Conservation (phyloP, 1,140 invertebrate species). For the Akabosia matsudoensis region DNA sequence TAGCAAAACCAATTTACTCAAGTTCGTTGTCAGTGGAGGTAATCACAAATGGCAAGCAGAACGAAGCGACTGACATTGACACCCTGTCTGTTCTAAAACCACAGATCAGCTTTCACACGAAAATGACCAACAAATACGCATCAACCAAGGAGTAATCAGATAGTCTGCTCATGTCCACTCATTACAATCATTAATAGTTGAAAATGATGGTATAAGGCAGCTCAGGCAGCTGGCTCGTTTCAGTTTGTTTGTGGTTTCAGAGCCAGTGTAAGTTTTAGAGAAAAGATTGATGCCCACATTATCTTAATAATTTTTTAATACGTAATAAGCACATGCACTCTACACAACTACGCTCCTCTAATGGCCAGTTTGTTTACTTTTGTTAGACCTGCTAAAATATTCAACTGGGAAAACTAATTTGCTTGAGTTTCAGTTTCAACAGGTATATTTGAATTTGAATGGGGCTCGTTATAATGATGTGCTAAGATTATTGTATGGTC, state of each 20-base stretch:
- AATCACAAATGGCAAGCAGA: not conserved
- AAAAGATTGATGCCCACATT: no score
- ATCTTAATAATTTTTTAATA: not conserved
- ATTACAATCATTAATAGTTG: not conserved
- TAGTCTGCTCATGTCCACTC: constrained; percentile 14
- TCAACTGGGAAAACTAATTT: not conserved
- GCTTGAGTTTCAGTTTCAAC: not conserved
- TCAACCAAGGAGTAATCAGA: constrained; percentile 5
- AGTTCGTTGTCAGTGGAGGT: not conserved
- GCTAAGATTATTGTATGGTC: no score
- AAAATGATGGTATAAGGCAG: not conserved
- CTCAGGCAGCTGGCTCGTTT: not conserved
- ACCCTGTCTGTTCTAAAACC: not conserved
- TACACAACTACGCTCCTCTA: not conserved
- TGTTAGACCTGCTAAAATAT: not conserved
- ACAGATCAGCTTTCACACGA: not conserved
- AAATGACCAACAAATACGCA: not conserved
- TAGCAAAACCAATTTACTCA: no score
- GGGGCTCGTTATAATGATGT: no score
- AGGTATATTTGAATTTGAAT: no score
- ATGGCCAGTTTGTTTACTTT: not conserved
- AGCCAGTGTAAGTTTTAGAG: no score
- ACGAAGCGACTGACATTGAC: not conserved
- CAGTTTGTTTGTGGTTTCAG: no score
- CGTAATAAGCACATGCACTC: not conserved